Evolutionary conservation across 37 sponge, comb jelly and placozoan species (phyloP), one percentile per base, ranked within the genome.

Genomic region (Agelas oroides): DNA sequence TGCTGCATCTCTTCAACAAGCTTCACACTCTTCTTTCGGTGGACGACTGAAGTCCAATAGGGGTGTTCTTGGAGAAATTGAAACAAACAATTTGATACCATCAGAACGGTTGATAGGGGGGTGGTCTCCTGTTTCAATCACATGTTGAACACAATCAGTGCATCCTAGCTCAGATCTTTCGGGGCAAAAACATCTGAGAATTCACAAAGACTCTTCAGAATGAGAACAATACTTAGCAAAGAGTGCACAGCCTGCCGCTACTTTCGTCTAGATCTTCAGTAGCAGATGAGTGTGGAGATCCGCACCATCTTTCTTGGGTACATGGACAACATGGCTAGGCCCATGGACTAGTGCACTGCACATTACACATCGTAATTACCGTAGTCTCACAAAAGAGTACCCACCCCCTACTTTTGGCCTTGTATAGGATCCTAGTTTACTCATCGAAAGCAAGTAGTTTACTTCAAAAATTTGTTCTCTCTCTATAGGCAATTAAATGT

Each of bases 81-180:
- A n/a, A n/a, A n/a, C n/a, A n/a, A n/a, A n/a, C n/a, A n/a, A n/a
- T n/a, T n/a, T n/a, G n/a, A n/a, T n/a, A n/a, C n/a, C n/a, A n/a
- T n/a, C n/a, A n/a, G n/a, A n/a, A n/a, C n/a, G n/a, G n/a, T 53
- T 27, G 15, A 90, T 79, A 12, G 90, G 90, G 14, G 71, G 40
- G 65, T 69, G 71, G 27, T 83, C 73, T 21, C 90, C 90, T 15
- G 84, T 83, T n/a, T 89, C 65, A 14, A 89, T 70, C 54, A 23
- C 23, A 87, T 65, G 36, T 77, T 77, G 41, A 62, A 80, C 28
- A 78, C 39, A 1, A 52, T 40, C 53, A 35, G 79, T 70, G 19
- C 36, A 46, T 28, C 87, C 80, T 35, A 79, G 34, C 75, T 87
- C 80, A 17, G 73, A 17, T 58, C 31, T 65, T 39, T 79, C 73